Evolutionary conservation across 2,113 vertebrate species (phyloP).

Genomic region (Crotalus horridus): DNA sequence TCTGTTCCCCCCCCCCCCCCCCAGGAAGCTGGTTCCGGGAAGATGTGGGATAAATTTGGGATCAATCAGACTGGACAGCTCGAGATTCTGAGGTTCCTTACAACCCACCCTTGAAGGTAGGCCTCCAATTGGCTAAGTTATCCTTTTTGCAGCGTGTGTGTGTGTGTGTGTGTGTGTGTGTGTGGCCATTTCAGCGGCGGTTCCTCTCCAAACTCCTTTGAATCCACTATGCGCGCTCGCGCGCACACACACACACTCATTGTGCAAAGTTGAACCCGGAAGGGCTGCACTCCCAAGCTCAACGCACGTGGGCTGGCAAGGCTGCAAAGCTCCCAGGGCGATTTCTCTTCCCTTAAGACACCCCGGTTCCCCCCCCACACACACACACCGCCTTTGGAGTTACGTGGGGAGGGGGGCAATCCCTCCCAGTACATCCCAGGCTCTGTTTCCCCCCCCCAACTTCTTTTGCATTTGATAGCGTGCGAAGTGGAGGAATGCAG

Average conservation of each 20-base stretch:
- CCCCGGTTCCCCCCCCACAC: not conserved
- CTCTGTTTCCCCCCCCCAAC: not conserved
- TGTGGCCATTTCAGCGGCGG: too few relatives aligned
- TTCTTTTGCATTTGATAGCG: not conserved
- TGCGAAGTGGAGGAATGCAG: not conserved
- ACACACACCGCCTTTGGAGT: not conserved
- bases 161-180: too few relatives aligned
- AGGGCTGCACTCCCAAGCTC: not conserved
- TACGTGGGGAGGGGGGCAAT: not conserved
- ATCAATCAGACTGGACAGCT: not conserved
- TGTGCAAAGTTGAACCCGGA: not conserved
- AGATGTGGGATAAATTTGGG: not conserved
- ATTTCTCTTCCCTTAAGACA: not conserved
- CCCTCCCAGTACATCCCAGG: not conserved
- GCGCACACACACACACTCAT: not conserved
- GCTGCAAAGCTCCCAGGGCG: not conserved
- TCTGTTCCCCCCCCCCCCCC: not conserved
- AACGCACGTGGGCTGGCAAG: not conserved
- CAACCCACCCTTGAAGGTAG: not conserved
- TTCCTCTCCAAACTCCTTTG: not conserved
- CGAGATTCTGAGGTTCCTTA: not conserved
- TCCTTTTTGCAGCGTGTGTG: too few relatives aligned
- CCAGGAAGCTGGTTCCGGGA: not conserved
- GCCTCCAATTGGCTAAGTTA: not conserved
- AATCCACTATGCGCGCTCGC: not conserved